Evolutionary conservation across 2,888 invertebrate species (phyloP), one percentile per base, ranked within the genome.

Genomic region (Drosophila picticornis): DNA sequence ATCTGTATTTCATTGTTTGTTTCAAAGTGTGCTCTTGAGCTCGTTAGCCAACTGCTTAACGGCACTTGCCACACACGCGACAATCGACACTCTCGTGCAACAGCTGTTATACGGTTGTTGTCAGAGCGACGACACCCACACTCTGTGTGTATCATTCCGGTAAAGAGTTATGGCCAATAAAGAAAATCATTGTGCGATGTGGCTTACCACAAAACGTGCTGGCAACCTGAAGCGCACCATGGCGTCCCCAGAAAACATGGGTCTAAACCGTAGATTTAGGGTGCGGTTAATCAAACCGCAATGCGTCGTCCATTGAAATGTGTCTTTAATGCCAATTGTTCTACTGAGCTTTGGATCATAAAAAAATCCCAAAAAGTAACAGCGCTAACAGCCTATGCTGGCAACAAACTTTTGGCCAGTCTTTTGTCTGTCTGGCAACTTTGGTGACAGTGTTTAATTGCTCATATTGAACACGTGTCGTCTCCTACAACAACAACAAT

Each of bases 121-220:
- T 27, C 32, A 22, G 38, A 19, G n/a, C 31, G 52, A 40, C 36
- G 48, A 62, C 71, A 70, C 43, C 57, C 67, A 61, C 43, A 10
- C 40, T 40, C 19, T 46, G 51, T 50, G 16, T 38, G 52, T 64
- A 70, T 74, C 80, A 72, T 80, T 88, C 77, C 67, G 75, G 79
- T 75, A 83, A 89, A 86, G 91, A 91, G 88, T 90, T 90, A 90
- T 89, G 90, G 88, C 77, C 87, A 87, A 90, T 90, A 91, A 91
- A 91, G 81, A 77, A 84, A 89, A 90, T 90, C 83, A 83, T 85
- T 77, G 77, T 65, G 51, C 60, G 50, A 62, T 73, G 77, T 83
- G 53, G 78, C 63, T 61, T 73, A 71, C 64, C 81, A 68, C 66
- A 70, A 67, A 71, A 81, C 86, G 81, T 72, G 69, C 71, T 43